Evolutionary conservation across 1,140 invertebrate genomes (phyloP), one percentile per base, ranked within the genome.

Genomic region (Drosophila tsacasi): DNA sequence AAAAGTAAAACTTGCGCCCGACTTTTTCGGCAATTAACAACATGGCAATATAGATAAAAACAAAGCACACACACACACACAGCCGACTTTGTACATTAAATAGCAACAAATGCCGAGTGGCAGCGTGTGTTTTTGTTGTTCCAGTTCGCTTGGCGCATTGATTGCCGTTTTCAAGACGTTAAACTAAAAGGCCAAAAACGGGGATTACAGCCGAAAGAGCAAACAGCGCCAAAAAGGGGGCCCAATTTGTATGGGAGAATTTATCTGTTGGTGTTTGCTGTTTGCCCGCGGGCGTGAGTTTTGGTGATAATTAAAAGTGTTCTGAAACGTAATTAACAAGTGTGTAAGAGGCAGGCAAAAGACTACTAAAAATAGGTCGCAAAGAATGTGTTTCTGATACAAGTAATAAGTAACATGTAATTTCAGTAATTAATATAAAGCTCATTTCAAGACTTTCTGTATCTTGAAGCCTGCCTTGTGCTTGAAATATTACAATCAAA

Each of bases 1-100:
- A 55, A 63, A 76, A 74, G 52, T 59, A 69, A 30, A 79, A 66
- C 65, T 86, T 75, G 79, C 60, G 64, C 55, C 61, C 69, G 68
- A 67, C 60, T 57, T 79, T 86, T 87, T 89, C 69, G 84, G 81
- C 84, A 87, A 87, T 87, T 87, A 87, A 77, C 83, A 87, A 83
- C 80, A 79, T 80, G 76, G 71, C 83, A 73, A 54, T 62, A 58
- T 40, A 85, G 81, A 83, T 85, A 83, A 87, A 76, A 69, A 46
- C 61, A 39, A 63, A 52, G 59, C 3, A 54, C 19, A 54, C 19
- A 57, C 25, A 32, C 46, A n/a, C n/a, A n/a, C 1, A 49, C 49
- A 50, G 5, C 17, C 52, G 7, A 27, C 25, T 19, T 49, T 49
- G 17, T 27, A 54, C 50, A 30, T 30, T 35, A 74, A 76, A 65